These are phyloP conservation scores for Cephalopholis sonnerati DNA, from an alignment of 2,113 vertebrate genomes.

Conservation along the genomic window DNA sequence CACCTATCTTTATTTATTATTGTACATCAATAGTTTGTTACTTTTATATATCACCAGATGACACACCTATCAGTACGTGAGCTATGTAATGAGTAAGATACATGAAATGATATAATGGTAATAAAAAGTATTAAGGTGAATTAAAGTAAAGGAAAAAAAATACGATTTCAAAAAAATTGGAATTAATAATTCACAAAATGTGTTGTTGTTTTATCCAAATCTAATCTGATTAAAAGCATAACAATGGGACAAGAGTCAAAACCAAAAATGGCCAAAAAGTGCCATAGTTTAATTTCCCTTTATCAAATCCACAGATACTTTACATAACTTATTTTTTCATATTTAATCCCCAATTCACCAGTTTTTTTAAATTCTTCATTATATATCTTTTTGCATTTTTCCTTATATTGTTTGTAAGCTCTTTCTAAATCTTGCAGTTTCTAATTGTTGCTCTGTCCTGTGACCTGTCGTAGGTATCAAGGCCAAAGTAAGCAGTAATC, in stretches of 20 bases:
- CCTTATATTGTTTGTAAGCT: neutral
- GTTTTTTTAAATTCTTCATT: neutral
- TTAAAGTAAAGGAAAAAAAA: too few species aligned
- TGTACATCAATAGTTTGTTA: too few species aligned
- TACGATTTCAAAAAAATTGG: neutral
- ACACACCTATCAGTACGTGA: too few species aligned
- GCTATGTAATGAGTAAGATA: too few species aligned
- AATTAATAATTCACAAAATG: neutral
- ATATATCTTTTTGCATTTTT: neutral
- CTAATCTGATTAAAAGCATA: too few species aligned
- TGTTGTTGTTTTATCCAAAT: neutral
- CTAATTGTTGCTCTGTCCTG: neutral
- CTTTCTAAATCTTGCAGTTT: neutral
- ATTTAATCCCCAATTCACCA: neutral
- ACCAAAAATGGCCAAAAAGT: neutral
- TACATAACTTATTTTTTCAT: neutral
- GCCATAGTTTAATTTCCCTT: neutral
- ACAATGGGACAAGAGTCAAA: too few species aligned
- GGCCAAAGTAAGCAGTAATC: slow-evolving; percentile 82
- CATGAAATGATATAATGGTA: too few species aligned
- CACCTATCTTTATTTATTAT: too few species aligned
- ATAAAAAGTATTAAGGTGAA: too few species aligned
- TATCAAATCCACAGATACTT: neutral
- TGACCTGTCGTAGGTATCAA: slow-evolving; percentile 76
- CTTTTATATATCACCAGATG: too few species aligned